Base-by-base conservation (phyloP, 1,140 invertebrate species). In the Leucophenga varia region DNA sequence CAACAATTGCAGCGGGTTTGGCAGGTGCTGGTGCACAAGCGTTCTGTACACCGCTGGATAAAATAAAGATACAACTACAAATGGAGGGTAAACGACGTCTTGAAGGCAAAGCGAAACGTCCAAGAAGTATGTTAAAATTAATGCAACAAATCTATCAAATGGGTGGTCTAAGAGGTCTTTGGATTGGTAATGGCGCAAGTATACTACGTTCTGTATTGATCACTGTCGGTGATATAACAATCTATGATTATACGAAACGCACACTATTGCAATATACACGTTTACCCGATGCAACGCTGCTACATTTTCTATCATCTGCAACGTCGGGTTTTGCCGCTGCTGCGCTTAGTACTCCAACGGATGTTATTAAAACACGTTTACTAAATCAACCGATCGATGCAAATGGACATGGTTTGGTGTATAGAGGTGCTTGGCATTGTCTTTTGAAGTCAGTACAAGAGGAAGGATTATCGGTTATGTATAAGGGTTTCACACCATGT, bases 231-330 rank as follows among this genome's bases (percentile, higher is more conserved):
- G 61, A 64, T 22, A 58, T 65, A 8, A 58, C 49, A 2, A 37
- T 31, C 47, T 64, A 64, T 19, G 61, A 64, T 41, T 13, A 65
- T 0, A 49, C 61, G 37, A 64, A 64, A 39, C 61, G 63, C 0
- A 17, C 34, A 55, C 0, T 12, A 5, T 10, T 64, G 0, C 1
- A 40, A 1, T 2, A 54, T 10, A 19, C 50, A 1, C 58, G 61
- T 8, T 55, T 58, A 3, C 9, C 49, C 5, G 22, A 25, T 25
- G 5, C 22, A 5, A 0, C 4, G 13, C 0, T n/a, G 65, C 10
- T 25, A 12, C 47, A 47, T 0, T 47, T 65, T 0, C n/a, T 47
- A 0, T 47, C 63, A 12, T 55, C 61, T 1, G 45, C 65, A 37
- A 22, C 46, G 1, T 55, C 61, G 1, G 61, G 61, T 0, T n/a